These are phyloP conservation scores for Echinarachnius parma DNA, from an alignment of 53 echinoderm and acorn worm species.

Conservation along the genomic window DNA sequence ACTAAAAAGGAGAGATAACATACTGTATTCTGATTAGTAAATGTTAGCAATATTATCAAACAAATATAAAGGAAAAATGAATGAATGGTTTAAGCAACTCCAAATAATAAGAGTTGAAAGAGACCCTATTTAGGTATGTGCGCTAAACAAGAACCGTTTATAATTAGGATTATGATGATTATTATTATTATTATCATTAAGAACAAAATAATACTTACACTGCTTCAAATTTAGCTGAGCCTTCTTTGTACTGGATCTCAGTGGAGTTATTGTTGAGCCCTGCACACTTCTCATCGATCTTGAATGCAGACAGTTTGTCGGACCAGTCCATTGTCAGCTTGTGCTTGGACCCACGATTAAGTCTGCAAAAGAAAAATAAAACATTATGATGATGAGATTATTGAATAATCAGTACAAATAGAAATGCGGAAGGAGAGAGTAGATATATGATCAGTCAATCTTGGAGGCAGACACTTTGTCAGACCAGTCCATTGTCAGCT, in stretches of 20 bases:
- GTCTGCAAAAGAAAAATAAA: slow-evolving; percentile 35
- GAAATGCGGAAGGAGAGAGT: too few relatives aligned
- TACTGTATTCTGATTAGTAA: too few relatives aligned
- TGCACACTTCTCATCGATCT: slow-evolving; percentile 93
- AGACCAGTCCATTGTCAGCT: slow-evolving; percentile 85
- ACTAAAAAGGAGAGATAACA: too few relatives aligned
- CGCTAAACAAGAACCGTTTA: too few relatives aligned
- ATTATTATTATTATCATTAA: neutral
- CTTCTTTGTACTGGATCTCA: slow-evolving; percentile 99
- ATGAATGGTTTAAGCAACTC: too few relatives aligned
- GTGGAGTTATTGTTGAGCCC: slow-evolving; percentile 98
- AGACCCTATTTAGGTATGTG: too few relatives aligned
- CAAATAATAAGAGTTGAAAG: too few relatives aligned
- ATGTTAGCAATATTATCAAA: too few relatives aligned
- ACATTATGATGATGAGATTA: slow-evolving; percentile 74
- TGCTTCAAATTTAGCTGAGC: slow-evolving; percentile 94
- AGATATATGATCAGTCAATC: slow-evolving; percentile 75
- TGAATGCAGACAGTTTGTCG: slow-evolving; percentile 83
- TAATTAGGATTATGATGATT: too few relatives aligned
- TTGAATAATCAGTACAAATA: too few relatives aligned
- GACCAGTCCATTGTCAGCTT: slow-evolving; percentile 99
- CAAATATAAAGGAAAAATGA: too few relatives aligned
- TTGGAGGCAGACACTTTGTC: slow-evolving; percentile 70
- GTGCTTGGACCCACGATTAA: slow-evolving; percentile 96
- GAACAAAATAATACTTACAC: slow-evolving; percentile 69